Evolutionary conservation across 1,140 invertebrate genomes (phyloP), one percentile per base, ranked within the genome.

Genomic region (Lethocerus indicus): DNA sequence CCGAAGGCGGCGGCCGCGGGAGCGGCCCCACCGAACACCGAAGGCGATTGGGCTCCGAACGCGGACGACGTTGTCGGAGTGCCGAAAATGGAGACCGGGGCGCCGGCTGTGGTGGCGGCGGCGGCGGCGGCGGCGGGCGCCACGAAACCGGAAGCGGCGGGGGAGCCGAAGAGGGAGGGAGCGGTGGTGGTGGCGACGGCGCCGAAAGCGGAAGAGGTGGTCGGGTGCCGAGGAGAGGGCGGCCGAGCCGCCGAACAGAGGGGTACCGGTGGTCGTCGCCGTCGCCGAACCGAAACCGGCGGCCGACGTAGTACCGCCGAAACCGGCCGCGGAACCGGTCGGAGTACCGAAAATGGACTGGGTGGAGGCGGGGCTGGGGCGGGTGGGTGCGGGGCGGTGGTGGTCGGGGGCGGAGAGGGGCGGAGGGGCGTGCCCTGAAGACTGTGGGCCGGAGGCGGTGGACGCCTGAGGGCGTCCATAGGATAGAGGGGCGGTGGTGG

Each of bases 1-100:
- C 42, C 42, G 12, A 59, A 13, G 14, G 47, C 47, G 2, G 60
- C 23, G 9, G 57, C 21, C 2, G 41, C 39, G 24, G 50, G 20
- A 18, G 24, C 35, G 18, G 45, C 5, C 14, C 16, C 27, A 20
- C 39, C 36, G 23, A n/a, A 47, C 3, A 35, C 43, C 3, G 27
- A 48, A 37, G 42, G 29, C 14, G 42, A 3, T 21, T 13, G 9
- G 21, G 26, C n/a, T 16, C 27, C 23, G 16, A 14, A 21, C 16
- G 18, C 16, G 21, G 25, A 2, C 16, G 49, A 13, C 4, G 51
- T 44, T 25, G 47, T 23, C n/a, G 47, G 12, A 42, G 32, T 35
- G 29, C 43, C 29, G 24, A 51, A 45, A 13, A 29, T 36, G 42
- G 41, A 46, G 20, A n/a, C 16, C 28, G 55, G 47, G 16, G 53